Percentiles rank a stretch among this genome's conserved stretches.
phyloP scores from a whole-genome alignment of 2,113 vertebrate species.

The Murina feae region DNA sequence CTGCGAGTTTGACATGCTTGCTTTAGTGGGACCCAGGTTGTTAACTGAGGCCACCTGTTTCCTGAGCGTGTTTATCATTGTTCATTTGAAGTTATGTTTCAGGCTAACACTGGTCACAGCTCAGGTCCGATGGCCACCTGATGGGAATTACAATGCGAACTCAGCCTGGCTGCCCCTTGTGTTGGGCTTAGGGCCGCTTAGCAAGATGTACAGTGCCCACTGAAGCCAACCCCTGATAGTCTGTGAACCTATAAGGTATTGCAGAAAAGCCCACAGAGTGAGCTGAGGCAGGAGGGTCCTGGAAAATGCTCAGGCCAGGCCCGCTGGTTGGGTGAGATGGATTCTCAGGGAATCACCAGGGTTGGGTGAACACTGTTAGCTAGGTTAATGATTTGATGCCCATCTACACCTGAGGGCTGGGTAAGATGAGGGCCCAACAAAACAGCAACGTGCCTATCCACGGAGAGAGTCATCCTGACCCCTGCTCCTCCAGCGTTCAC shows the following conservation, averaged over 20 bases:
- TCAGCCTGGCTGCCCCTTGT: background rate
- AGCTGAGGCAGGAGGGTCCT: background rate
- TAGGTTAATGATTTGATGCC: background rate
- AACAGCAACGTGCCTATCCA: background rate
- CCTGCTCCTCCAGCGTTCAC: background rate
- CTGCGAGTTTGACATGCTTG: too few species aligned
- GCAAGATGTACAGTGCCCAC: background rate
- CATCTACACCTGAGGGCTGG: background rate
- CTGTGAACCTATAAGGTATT: background rate
- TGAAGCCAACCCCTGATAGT: background rate
- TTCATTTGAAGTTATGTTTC: background rate
- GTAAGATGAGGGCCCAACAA: background rate
- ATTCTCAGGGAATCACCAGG: background rate
- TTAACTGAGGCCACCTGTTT: background rate
- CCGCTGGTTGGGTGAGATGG: background rate
- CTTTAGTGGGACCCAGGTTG: background rate
- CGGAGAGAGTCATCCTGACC: background rate
- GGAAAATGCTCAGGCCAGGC: background rate
- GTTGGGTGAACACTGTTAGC: background rate
- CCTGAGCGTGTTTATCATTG: background rate
- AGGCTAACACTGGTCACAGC: background rate
- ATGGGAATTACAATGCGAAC: background rate
- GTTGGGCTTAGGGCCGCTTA: background rate
- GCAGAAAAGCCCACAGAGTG: background rate
- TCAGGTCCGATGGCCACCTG: background rate